Percentiles rank a stretch among this genome's conserved stretches.
These are phyloP conservation scores for Patella caerulea DNA, from an alignment of 2,888 invertebrate genomes.

Conservation along the genomic window DNA sequence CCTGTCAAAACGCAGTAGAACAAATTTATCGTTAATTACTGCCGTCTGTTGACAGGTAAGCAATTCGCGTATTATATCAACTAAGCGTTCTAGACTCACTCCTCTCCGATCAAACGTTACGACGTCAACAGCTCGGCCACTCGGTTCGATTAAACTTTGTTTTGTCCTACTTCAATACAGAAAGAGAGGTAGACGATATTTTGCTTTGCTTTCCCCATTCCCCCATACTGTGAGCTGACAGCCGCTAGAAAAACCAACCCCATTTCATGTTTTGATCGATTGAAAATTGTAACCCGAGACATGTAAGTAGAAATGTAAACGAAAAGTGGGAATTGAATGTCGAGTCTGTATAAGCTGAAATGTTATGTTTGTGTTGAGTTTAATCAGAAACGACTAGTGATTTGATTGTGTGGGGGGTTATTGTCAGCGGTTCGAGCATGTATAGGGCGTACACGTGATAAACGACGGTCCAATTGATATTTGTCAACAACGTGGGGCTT, in stretches of 20 bases:
- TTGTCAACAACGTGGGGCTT: too few species aligned
- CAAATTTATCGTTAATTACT: neutral
- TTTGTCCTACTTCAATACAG: neutral
- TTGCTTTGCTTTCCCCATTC: neutral
- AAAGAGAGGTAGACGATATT: neutral
- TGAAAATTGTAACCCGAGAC: slow-evolving; percentile 8
- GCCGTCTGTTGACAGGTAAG: neutral
- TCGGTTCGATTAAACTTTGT: neutral
- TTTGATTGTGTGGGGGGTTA: too few species aligned
- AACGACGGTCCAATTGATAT: too few species aligned
- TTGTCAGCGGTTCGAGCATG: too few species aligned
- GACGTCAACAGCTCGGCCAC: neutral
- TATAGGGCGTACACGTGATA: too few species aligned
- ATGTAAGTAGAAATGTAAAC: slow-evolving; percentile 7
- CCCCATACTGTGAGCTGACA: neutral
- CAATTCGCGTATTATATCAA: slow-evolving; percentile 2
- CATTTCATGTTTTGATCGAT: neutral
- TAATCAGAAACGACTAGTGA: too few species aligned
- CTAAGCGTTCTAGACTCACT: neutral
- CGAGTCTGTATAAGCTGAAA: too few species aligned
- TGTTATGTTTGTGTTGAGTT: too few species aligned
- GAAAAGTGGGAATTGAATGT: neutral
- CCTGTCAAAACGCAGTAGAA: neutral
- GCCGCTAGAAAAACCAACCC: neutral
- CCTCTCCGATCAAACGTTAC: slow-evolving; percentile 4